These are phyloP conservation scores for Aelia acuminata DNA, from an alignment of 2,888 invertebrate genomes.

Conservation along the genomic window DNA sequence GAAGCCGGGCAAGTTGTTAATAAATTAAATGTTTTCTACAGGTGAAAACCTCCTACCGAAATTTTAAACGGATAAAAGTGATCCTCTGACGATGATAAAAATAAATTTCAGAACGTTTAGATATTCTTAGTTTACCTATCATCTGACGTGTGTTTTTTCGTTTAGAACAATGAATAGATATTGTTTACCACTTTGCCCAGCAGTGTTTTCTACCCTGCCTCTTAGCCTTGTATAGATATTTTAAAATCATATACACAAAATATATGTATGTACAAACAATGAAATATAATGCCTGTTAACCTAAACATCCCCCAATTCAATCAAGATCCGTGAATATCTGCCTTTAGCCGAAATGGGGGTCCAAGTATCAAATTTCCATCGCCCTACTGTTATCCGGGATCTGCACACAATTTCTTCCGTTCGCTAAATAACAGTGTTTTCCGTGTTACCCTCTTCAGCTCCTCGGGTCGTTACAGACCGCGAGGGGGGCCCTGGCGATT, in stretches of 20 bases:
- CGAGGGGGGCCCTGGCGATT: slow-evolving; percentile 35
- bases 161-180: too few relatives aligned
- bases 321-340: slow-evolving; percentile 11
- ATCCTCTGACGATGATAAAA: too few relatives aligned
- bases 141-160: too few relatives aligned
- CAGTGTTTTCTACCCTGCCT: too few relatives aligned
- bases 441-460: slow-evolving; percentile 15
- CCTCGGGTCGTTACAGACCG: background rate
- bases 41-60: too few relatives aligned
- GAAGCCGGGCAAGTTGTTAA: too few relatives aligned
- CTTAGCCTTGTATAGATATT: too few relatives aligned
- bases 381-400: slow-evolving; percentile 9
- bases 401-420: slow-evolving; percentile 40
- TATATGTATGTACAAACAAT: background rate
- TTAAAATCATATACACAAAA: background rate
- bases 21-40: too few relatives aligned
- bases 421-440: slow-evolving; percentile 38
- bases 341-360: background rate
- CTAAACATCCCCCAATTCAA: background rate
- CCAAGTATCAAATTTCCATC: slow-evolving; percentile 12
- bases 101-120: too few relatives aligned
- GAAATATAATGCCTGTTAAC: background rate
- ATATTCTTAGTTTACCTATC: too few relatives aligned
- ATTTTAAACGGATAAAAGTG: too few relatives aligned
- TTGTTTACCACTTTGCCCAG: too few relatives aligned